Conservation (phyloP, 2,797 vertebrate species). For the Sebastes cheni region DNA sequence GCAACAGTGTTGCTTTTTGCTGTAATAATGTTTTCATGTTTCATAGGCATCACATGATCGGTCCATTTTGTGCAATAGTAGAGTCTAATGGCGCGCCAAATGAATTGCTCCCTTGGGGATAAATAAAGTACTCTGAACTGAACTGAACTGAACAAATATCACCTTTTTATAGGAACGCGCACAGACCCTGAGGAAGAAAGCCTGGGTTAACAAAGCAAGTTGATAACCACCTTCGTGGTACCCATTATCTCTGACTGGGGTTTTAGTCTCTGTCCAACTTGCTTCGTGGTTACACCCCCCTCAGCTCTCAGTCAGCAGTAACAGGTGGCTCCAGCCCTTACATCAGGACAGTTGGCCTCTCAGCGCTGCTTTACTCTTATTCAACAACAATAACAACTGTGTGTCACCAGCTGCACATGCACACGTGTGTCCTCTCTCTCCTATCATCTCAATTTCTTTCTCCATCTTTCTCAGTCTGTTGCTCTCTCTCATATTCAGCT, state of each 20-base stretch:
- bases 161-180: not conserved
- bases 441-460: not conserved
- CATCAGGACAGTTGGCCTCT: constrained; percentile 24
- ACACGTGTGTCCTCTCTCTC: not conserved
- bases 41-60: not conserved
- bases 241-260: not conserved
- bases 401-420: constrained; percentile 15
- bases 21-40: not conserved
- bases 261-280: not conserved
- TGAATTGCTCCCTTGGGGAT: too few relatives aligned
- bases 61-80: not conserved
- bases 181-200: not conserved
- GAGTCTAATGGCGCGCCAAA: not conserved
- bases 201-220: too few relatives aligned
- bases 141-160: too few relatives aligned
- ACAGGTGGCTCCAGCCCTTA: constrained; percentile 51
- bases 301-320: constrained; percentile 12
- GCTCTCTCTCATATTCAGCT: not conserved
- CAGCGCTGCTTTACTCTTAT: constrained; percentile 7
- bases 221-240: not conserved
- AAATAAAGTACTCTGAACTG: too few relatives aligned
- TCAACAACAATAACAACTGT: constrained; percentile 32
- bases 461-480: not conserved
- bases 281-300: not conserved
- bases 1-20: not conserved